A percentile compares a stretch with the other conserved stretches of the same genome.
These are phyloP conservation scores for Anniella stebbinsi DNA, from an alignment of 2,797 vertebrate species.

Conservation along the genomic window DNA sequence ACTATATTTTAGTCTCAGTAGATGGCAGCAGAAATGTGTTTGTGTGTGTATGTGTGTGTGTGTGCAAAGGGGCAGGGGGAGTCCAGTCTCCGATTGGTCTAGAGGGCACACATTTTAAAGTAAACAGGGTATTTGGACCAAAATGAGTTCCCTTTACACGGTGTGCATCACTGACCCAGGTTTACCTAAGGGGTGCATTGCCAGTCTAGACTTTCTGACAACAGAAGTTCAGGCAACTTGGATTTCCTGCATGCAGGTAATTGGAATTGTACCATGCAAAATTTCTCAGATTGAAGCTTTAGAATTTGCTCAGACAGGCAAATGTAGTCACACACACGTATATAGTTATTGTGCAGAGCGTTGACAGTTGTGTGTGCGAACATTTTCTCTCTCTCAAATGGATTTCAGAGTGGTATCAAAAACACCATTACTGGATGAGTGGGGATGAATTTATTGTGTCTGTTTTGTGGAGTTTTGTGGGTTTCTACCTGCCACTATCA, in stretches of 20 bases:
- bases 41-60: not conserved
- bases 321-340: not conserved
- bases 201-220: not conserved
- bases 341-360: not conserved
- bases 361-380: not conserved
- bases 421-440: not conserved
- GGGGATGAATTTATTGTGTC: not conserved
- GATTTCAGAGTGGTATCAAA: not conserved
- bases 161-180: not conserved
- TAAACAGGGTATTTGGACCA: slow-evolving; percentile 14
- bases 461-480: not conserved
- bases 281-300: not conserved
- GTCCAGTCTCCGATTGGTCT: not conserved
- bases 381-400: not conserved
- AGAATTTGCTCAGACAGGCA: not conserved
- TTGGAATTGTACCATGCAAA: not conserved
- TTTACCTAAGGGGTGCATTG: not conserved
- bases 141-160: slow-evolving; percentile 18
- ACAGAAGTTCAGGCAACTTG: slow-evolving; percentile 34
- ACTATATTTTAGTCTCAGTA: no score
- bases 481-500: not conserved
- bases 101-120: not conserved
- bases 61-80: not conserved
- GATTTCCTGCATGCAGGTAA: slow-evolving; percentile 29
- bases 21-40: not conserved